phyloP scores from a whole-genome alignment of 2,797 vertebrate genomes.

The Platalea minor region DNA sequence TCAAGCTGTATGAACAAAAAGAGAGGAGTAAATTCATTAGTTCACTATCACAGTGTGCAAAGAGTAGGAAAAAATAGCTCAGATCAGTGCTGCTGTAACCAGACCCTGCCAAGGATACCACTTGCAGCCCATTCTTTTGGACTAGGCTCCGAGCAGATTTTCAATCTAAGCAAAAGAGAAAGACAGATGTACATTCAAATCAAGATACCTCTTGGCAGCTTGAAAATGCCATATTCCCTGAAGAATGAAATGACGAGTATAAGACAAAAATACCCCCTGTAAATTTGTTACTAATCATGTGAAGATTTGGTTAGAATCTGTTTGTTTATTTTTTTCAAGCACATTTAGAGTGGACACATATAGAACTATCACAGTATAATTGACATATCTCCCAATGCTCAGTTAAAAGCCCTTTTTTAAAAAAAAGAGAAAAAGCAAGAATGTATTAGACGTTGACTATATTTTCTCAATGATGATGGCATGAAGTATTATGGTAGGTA shows the following conservation, averaged over 20 bases:
- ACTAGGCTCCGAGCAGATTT: background rate
- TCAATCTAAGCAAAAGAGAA: background rate
- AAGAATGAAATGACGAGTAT: background rate
- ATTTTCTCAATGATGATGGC: background rate
- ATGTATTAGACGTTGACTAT: background rate
- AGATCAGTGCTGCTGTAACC: background rate
- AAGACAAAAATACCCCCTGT: background rate
- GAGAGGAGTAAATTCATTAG: background rate
- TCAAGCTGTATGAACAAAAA: slow-evolving; percentile 73
- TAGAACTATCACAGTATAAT: background rate
- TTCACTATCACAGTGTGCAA: background rate
- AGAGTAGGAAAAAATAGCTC: background rate
- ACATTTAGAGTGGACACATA: background rate
- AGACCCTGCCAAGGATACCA: background rate
- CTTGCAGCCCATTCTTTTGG: background rate
- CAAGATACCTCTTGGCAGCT: background rate
- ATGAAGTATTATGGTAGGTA: background rate
- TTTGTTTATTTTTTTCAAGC: background rate
- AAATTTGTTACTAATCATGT: background rate
- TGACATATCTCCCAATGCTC: background rate
- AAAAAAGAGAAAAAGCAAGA: background rate
- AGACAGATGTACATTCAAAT: background rate
- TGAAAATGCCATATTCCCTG: slow-evolving; percentile 17
- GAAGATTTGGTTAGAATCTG: background rate
- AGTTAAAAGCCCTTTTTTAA: background rate